Base-by-base conservation (phyloP, 35 echinoderm and acorn worm species). In the Strongylocentrotus purpuratus region DNA sequence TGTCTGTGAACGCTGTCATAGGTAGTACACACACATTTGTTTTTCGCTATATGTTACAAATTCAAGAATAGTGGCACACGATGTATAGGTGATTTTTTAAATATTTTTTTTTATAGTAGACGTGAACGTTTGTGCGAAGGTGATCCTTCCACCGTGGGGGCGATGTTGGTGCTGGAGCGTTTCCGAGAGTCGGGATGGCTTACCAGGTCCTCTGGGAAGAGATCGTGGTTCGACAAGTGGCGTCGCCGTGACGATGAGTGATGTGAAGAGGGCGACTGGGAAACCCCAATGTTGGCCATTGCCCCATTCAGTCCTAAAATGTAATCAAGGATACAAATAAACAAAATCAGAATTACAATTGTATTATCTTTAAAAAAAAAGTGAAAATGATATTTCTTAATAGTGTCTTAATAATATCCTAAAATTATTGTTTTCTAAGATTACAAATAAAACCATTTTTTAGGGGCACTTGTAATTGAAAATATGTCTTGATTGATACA, bases 291-390 rank as follows among this genome's bases (percentile, higher is more conserved):
- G 85, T 98, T 98, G 59, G 98, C 98, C 98, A 99, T 99, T 47
- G 98, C 98, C 58, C 98, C 98, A 95, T 97, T 99, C 48, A 99
- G 95, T 96, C 98, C 98, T 99, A 59, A 47, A 96, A 78, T 78
- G 5, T 28, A 78, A 78, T 59, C 52, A 59, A 59, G 52, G 11
- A 59, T 14, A 31, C 8, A 4, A 32, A 7, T 32, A 85, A 28
- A 93, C 47, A 31, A 46, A 94, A 71, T 45, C 13, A 31, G 45
- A 13, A n/a, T 31, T 47, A 31, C 31, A 33, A 33, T 46, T 45
- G 4, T 33, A 94, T 46, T 31, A 46, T 18, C 47, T 31, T 12
- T 46, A 86, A 17, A 47, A n/a, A n/a, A n/a, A n/a, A n/a, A n/a
- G n/a, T 31, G 4, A 11, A 31, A 28, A 20, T 31, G 45, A 20